These are phyloP conservation scores for Papilio polytes DNA, from an alignment of 1,140 invertebrate species.

Conservation along the genomic window DNA sequence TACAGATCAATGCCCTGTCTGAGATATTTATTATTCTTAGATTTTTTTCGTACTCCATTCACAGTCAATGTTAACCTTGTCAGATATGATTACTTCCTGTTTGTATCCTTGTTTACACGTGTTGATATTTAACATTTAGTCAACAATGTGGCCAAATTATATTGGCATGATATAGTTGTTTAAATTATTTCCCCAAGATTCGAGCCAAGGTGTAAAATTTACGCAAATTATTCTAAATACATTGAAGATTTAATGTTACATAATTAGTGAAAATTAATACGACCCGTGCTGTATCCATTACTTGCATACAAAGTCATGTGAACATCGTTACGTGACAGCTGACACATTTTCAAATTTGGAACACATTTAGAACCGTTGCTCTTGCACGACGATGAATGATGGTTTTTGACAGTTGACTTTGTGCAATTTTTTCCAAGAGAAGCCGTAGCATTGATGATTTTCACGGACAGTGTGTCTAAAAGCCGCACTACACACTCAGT, in stretches of 20 bases:
- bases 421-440: neutral
- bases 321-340: constrained; percentile 9
- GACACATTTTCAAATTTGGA: constrained; percentile 39
- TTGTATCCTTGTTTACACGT: neutral
- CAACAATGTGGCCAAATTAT: constrained; percentile 12
- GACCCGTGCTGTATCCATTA: constrained; percentile 12
- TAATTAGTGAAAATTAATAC: constrained; percentile 34
- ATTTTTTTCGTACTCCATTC: too few relatives aligned
- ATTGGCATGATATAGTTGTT: constrained; percentile 3
- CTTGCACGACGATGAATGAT: neutral
- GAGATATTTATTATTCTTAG: too few relatives aligned
- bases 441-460: neutral
- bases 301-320: constrained; percentile 23
- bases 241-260: constrained; percentile 2
- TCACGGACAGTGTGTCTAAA: neutral
- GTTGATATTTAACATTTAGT: neutral
- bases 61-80: neutral
- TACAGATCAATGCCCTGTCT: too few relatives aligned
- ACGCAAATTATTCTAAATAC: constrained; percentile 8
- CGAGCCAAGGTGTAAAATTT: constrained; percentile 19
- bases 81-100: neutral
- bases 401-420: constrained; percentile 16
- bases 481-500: too few relatives aligned
- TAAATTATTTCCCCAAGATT: neutral
- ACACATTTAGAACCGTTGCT: constrained; percentile 27